Base-by-base conservation (phyloP, 2,888 invertebrate genomes). In the Apotomis capreana region DNA sequence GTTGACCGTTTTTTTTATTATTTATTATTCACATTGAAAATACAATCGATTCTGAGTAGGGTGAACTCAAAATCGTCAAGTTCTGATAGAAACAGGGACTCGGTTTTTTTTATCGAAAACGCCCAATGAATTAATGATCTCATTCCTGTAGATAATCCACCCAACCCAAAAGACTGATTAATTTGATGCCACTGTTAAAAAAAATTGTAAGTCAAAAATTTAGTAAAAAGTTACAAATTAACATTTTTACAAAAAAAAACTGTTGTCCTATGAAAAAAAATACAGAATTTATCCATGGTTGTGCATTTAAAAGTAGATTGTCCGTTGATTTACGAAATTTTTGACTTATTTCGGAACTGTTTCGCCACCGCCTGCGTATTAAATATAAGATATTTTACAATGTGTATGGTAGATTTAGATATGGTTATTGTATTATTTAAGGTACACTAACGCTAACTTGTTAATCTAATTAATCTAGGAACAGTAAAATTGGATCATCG, bases 161-260 rank as follows among this genome's bases (percentile, higher is more conserved):
- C 77, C 74, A 79, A 80, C 76, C 78, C 76, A 75, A 73, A 80
- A 80, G 80, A 80, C 80, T 80, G 80, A 80, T 74, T 76, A 72
- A 75, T 76, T 64, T 37, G 75, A 74, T 68, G 63, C 73, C 74
- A 75, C 74, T 75, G 74, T 64, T 73, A 60, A 74, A 75, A 74
- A 74, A 76, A 26, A 51, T 68, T 64, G 52, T 73, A 71, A 74
- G 72, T 70, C 69, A 73, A 69, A 69, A 70, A 70, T 74, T 73
- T 69, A 62, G 63, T 60, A 60, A 63, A 71, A 46, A 68, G 52
- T 72, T 72, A 59, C 72, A 71, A 68, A 68, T 62, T 67, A 62
- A 62, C 54, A 62, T 46, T 37, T 54, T 68, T 51, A 57, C 46
- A 52, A 70, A 58, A 59, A 68, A 72, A 58, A 10, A 63, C 72